Base-by-base conservation (phyloP, 2,797 vertebrate genomes). In the Acomys russatus region DNA sequence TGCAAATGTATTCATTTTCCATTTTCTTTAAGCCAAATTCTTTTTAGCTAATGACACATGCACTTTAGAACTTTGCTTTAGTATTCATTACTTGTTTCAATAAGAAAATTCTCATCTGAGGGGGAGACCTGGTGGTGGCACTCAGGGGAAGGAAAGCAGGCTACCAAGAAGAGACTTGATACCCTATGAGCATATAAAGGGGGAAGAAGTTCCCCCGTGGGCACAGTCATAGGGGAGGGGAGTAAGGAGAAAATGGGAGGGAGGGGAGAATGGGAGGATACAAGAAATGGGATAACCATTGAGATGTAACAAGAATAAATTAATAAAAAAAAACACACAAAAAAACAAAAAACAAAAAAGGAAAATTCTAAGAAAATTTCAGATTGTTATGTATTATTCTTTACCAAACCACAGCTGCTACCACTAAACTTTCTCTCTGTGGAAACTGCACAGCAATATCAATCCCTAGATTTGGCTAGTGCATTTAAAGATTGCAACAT, bases 11-110 rank as follows among this genome's bases (percentile, higher is more conserved):
- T 9, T 85, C 3, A 63, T 88, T 82, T 93, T 44, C 79, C 44
- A 51, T 25, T 83, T 78, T 59, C 25, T 83, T 76, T 90, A 84
- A 77, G 59, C 28, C 44, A 68, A 56, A 70, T 80, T 30, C 25
- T 89, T 0, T 94, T 92, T 94, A 54, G 63, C 61, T 74, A 85
- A 73, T 71, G 30, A 92, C 93, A 78, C 14, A 88, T 30, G 15
- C 59, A 91, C 77, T 87, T 87, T 51, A 79, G 59, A 9, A 38
- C 15, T 86, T 80, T 54, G 25, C n/a, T 44, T 64, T 76, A 56
- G 2, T 92, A n/a, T 74, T 87, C 71, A 63, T 78, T 56, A 80
- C 28, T 59, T 93, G 80, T 68, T 82, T 82, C 33, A 33, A 33
- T 92, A 76, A 64, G 38, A 49, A 86, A 76, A 30, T 77, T 79